Conservation (phyloP, 2,113 vertebrate genomes). For the Castor canadensis region DNA sequence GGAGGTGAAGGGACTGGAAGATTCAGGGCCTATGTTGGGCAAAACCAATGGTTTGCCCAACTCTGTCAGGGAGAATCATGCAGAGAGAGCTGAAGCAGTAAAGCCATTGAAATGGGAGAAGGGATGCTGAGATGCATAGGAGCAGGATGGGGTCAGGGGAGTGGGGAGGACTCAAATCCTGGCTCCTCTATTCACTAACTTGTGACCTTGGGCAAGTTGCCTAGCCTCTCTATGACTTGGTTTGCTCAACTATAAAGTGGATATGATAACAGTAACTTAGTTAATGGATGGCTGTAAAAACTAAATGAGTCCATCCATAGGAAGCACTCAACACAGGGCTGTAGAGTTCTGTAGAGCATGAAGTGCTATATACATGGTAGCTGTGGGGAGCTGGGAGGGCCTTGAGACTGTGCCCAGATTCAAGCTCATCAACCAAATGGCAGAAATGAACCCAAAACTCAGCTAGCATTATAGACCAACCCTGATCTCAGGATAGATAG, state of each 20-base stretch:
- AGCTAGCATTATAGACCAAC: background rate
- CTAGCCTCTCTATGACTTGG: constrained; percentile 27
- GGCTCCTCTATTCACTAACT: background rate
- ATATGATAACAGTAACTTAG: background rate
- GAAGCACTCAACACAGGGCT: background rate
- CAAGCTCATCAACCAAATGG: background rate
- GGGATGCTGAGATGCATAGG: background rate
- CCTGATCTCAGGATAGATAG: background rate
- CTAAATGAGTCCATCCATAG: background rate
- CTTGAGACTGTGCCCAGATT: background rate
- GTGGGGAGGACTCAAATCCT: fast-evolving
- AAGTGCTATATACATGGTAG: background rate
- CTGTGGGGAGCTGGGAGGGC: background rate
- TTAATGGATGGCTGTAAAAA: constrained; percentile 4
- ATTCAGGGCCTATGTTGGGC: fast-evolving
- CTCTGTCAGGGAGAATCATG: background rate
- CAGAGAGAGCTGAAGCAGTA: background rate
- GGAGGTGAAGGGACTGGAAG: no score
- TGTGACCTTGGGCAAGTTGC: background rate
- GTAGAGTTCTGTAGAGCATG: background rate
- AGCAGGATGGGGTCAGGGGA: background rate
- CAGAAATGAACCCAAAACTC: background rate
- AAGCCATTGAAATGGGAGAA: background rate
- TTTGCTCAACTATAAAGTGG: background rate
- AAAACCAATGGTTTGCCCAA: background rate